Conservation (phyloP, 1,140 invertebrate genomes). For the Thereuonema tuberculata region DNA sequence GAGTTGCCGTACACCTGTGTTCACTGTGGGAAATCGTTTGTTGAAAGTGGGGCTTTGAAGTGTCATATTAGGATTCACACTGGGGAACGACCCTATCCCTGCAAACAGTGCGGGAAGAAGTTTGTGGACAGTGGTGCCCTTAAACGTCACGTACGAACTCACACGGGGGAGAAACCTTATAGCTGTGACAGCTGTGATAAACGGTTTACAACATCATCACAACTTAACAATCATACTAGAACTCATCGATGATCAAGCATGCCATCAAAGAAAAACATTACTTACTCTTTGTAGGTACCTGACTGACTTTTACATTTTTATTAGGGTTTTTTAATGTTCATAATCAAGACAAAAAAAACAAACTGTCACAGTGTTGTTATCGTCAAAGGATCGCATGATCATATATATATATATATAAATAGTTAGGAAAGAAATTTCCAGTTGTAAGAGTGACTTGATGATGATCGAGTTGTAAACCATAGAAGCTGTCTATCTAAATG, state of each 20-base stretch:
- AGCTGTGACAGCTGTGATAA: slow-evolving; percentile 76
- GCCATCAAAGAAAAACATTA: too few relatives aligned
- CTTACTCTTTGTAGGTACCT: too few relatives aligned
- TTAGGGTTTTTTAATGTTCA: too few relatives aligned
- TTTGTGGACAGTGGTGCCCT: slow-evolving; percentile 33
- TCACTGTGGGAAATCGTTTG: slow-evolving; percentile 72
- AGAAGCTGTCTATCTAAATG: too few relatives aligned
- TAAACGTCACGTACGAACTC: slow-evolving; percentile 74
- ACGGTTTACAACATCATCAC: slow-evolving; percentile 41
- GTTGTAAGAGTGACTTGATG: too few relatives aligned
- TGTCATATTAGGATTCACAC: neutral
- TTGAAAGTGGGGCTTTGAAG: slow-evolving; percentile 43
- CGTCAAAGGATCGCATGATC: too few relatives aligned
- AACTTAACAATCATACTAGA: neutral
- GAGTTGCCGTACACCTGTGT: slow-evolving; percentile 69
- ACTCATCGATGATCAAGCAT: neutral
- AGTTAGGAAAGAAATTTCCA: too few relatives aligned
- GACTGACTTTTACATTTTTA: too few relatives aligned
- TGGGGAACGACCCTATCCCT: slow-evolving; percentile 30
- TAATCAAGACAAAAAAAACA: too few relatives aligned
- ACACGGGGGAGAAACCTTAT: slow-evolving; percentile 80
- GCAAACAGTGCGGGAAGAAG: slow-evolving; percentile 37
- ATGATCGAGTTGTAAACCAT: too few relatives aligned
- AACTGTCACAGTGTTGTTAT: too few relatives aligned
- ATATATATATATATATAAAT: too few relatives aligned